Conservation (phyloP, 2,888 invertebrate species). For the Merodon equestris region DNA sequence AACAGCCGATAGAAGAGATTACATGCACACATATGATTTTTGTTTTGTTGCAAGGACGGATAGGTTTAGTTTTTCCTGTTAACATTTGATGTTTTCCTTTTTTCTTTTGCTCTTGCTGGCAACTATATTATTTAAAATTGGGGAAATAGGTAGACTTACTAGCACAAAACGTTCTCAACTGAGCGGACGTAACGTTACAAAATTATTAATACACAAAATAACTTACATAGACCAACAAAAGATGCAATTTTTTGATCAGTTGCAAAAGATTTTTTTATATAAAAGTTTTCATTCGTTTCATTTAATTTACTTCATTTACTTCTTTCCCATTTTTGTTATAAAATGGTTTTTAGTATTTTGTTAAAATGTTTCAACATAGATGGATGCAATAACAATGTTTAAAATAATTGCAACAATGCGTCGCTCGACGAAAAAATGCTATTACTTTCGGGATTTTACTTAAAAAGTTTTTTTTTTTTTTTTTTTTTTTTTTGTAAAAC, state of each 20-base stretch:
- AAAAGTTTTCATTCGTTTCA: slow-evolving; percentile 1
- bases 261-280: no score
- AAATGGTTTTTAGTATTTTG: slow-evolving; percentile 32
- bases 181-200: no score
- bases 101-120: slow-evolving; percentile 9
- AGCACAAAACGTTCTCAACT: no score
- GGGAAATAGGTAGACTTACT: neutral
- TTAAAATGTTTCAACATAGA: neutral
- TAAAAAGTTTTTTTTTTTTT: slow-evolving; percentile 34
- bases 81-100: slow-evolving; percentile 8
- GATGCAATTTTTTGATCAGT: neutral
- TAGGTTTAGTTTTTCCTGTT: slow-evolving; percentile 40
- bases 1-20: slow-evolving; percentile 35
- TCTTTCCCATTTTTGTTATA: neutral
- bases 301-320: slow-evolving; percentile 26
- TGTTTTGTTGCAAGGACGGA: slow-evolving; percentile 60
- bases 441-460: slow-evolving; percentile 37
- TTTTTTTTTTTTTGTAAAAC: slow-evolving; percentile 22
- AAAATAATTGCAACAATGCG: slow-evolving; percentile 51
- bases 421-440: slow-evolving; percentile 35
- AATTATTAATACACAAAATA: no score
- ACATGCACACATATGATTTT: slow-evolving; percentile 22
- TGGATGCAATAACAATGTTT: slow-evolving; percentile 18
- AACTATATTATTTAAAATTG: slow-evolving; percentile 49
- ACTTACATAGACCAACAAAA: no score